phyloP scores from a whole-genome alignment of 2,888 invertebrate genomes.

The Cerceris ruficornis region DNA sequence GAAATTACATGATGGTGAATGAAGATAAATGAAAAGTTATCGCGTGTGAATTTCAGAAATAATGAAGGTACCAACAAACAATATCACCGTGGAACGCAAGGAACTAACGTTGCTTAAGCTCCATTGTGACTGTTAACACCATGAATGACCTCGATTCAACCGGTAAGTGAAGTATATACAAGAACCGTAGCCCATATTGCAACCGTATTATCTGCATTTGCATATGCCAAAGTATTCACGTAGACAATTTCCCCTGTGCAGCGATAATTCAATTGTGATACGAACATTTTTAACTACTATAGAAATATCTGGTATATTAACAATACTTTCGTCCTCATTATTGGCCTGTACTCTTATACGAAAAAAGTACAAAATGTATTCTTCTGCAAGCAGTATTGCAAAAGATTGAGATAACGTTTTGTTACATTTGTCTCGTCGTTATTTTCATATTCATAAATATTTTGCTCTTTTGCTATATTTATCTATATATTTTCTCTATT shows the following conservation, averaged over 20 bases:
- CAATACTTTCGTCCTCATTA: too few relatives aligned
- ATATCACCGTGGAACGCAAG: constrained; percentile 10
- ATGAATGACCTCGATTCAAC: constrained; percentile 39
- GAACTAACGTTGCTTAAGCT: constrained; percentile 30
- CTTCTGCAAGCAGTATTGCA: too few relatives aligned
- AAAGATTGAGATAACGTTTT: too few relatives aligned
- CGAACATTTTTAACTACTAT: too few relatives aligned
- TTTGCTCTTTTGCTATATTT: too few relatives aligned
- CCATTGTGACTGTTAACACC: constrained; percentile 42
- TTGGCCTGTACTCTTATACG: too few relatives aligned
- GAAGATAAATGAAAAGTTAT: constrained; percentile 15
- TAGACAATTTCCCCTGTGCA: constrained; percentile 15
- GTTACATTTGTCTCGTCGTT: too few relatives aligned
- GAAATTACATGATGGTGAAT: too few relatives aligned
- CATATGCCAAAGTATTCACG: constrained; percentile 35
- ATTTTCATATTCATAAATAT: too few relatives aligned
- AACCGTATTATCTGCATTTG: constrained; percentile 44
- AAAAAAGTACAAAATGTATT: too few relatives aligned
- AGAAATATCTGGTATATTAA: too few relatives aligned
- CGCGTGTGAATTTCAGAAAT: constrained; percentile 31
- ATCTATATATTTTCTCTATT: too few relatives aligned
- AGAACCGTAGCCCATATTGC: constrained; percentile 15
- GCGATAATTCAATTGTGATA: background rate
- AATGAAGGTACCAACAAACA: constrained; percentile 14
- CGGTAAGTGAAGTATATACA: constrained; percentile 14